Percentiles rank a stretch among this genome's conserved stretches.
phyloP scores from a whole-genome alignment of 2,113 vertebrate species.

The Falcunculus frontatus region DNA sequence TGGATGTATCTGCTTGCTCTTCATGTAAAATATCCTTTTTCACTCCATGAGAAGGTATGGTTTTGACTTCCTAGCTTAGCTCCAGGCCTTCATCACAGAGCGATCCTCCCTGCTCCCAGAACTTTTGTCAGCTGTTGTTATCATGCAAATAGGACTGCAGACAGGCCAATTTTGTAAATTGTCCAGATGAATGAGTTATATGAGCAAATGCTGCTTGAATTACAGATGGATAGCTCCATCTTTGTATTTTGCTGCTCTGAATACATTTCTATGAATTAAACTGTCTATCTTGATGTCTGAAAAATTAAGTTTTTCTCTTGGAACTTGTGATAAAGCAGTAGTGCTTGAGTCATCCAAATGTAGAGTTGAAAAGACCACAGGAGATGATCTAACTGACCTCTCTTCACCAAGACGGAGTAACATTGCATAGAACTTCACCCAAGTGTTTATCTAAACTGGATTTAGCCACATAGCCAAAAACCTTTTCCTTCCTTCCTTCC shows the following conservation, averaged over 20 bases:
- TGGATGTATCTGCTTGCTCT: accelerated
- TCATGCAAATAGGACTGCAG: slow-evolving; percentile 34
- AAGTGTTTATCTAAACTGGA: not conserved
- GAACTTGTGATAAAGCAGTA: not conserved
- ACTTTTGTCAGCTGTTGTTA: slow-evolving; percentile 41
- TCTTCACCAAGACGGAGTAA: not conserved
- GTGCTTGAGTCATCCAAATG: not conserved
- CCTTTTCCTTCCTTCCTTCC: not conserved
- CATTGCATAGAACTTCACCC: not conserved
- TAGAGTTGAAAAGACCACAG: not conserved
- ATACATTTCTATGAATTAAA: not conserved
- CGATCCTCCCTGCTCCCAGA: not conserved
- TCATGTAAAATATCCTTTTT: not conserved
- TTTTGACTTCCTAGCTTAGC: not conserved
- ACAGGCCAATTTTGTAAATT: slow-evolving; percentile 24
- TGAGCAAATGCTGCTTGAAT: slow-evolving; percentile 31
- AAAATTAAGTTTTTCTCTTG: not conserved
- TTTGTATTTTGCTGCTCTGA: slow-evolving; percentile 5
- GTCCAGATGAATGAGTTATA: slow-evolving; percentile 33
- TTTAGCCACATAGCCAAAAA: not conserved
- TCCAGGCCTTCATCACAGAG: not conserved
- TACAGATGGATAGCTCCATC: not conserved
- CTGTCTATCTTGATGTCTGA: not conserved
- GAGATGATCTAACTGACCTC: not conserved
- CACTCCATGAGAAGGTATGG: not conserved